phyloP scores from a whole-genome alignment of 2,113 vertebrate species.

The Antechinus flavipes region DNA sequence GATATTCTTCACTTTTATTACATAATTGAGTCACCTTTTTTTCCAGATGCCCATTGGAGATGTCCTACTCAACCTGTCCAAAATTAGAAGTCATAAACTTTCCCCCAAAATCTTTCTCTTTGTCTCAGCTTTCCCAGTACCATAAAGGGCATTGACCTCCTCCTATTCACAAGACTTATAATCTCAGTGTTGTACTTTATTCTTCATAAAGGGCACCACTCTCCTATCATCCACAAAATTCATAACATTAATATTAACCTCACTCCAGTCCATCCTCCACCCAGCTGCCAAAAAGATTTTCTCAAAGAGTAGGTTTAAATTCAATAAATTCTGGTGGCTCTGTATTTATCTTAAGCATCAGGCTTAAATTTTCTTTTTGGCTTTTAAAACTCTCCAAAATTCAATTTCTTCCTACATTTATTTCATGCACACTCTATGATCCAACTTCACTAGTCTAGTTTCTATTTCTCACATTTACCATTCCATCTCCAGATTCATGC shows the following conservation, averaged over 20 bases:
- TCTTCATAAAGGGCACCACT: background rate
- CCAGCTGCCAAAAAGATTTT: background rate
- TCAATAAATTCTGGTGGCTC: background rate
- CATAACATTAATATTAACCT: background rate
- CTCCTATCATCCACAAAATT: background rate
- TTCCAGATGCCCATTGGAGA: background rate
- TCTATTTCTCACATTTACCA: no score
- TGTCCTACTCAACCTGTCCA: background rate
- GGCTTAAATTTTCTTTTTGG: background rate
- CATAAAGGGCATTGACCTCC: background rate
- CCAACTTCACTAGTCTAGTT: no score
- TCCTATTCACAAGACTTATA: no score
- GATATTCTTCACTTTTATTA: background rate
- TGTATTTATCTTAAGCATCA: background rate
- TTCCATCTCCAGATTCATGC: no score
- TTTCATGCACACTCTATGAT: no score
- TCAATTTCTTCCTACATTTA: background rate
- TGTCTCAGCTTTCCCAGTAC: background rate
- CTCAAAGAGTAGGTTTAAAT: background rate
- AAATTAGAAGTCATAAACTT: background rate
- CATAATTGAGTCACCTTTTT: background rate
- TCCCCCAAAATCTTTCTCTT: background rate
- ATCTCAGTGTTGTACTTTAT: no score
- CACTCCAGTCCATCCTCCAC: background rate
- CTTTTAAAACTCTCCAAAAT: background rate